phyloP scores from a whole-genome alignment of 2,888 invertebrate genomes.

The Neoitamus cyanurus region DNA sequence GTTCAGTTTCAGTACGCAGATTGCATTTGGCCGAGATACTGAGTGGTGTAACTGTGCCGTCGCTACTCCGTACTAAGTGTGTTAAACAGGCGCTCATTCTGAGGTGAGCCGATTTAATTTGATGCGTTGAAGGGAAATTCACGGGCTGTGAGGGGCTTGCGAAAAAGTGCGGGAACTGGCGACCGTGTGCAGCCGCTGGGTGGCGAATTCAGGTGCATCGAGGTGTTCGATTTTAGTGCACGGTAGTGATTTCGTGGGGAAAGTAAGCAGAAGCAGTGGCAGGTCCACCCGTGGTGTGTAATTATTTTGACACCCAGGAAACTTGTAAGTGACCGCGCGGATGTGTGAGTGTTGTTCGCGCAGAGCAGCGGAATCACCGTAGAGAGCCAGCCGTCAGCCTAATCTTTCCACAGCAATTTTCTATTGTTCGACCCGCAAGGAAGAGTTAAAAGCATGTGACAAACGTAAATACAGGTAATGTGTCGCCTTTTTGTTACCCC shows the following conservation, averaged over 20 bases:
- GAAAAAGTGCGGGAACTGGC: neutral
- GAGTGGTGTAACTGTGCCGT: neutral
- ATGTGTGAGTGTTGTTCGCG: constrained; percentile 22
- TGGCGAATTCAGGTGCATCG: neutral
- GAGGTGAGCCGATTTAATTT: neutral
- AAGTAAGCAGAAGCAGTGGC: neutral
- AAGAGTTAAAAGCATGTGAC: constrained; percentile 36
- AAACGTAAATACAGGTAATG: constrained; percentile 41
- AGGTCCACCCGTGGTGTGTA: neutral
- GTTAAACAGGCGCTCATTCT: neutral
- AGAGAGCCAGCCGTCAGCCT: neutral
- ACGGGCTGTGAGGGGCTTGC: neutral
- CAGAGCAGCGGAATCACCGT: neutral
- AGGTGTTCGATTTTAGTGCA: neutral
- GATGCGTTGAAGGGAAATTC: neutral
- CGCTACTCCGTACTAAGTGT: neutral
- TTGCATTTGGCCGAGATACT: neutral
- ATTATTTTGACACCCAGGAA: constrained; percentile 30
- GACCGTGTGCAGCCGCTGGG: neutral
- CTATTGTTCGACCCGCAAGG: constrained; percentile 8
- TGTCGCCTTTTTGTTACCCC: neutral
- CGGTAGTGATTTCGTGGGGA: neutral
- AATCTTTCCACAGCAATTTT: neutral
- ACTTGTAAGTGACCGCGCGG: neutral
- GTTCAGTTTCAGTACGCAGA: constrained; percentile 28